Evolutionary conservation across 2,797 vertebrate species (phyloP).

Genomic region (Oreochromis grahami): DNA sequence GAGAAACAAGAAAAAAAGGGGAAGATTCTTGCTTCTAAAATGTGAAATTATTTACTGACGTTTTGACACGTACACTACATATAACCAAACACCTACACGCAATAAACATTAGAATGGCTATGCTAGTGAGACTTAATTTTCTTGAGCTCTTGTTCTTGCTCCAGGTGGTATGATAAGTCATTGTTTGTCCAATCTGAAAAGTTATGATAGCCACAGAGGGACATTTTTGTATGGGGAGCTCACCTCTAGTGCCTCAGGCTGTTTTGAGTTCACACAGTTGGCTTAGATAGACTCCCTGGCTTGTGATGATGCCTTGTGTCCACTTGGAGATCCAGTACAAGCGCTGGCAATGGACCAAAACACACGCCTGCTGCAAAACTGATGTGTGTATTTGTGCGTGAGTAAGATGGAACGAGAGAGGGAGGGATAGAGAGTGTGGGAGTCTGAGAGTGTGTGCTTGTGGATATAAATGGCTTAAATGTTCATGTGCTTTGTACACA

Average conservation of each 20-base stretch:
- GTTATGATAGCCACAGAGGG: constrained; percentile 3
- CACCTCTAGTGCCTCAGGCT: constrained; percentile 19
- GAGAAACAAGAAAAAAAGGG: background rate
- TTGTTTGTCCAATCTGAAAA: constrained; percentile 9
- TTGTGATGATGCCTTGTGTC: constrained; percentile 26
- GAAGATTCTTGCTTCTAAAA: background rate
- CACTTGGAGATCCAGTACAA: constrained; percentile 20
- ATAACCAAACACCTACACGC: background rate
- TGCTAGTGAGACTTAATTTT: background rate
- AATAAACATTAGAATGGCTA: background rate
- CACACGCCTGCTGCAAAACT: constrained; percentile 19
- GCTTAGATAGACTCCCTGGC: background rate
- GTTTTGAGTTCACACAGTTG: constrained; percentile 5
- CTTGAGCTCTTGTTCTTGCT: background rate
- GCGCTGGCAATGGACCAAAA: constrained; percentile 17
- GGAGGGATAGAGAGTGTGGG: constrained; percentile 1
- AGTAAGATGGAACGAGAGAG: background rate
- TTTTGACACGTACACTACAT: background rate
- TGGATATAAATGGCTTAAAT: constrained; percentile 53
- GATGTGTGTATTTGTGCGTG: background rate
- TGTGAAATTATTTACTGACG: background rate
- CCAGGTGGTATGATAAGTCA: constrained; percentile 12
- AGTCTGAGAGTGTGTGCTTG: constrained; percentile 44
- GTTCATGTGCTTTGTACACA: constrained; percentile 37
- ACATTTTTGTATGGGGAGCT: background rate